These are phyloP conservation scores for Pitangus sulphuratus DNA, from an alignment of 2,797 vertebrate species.

Conservation along the genomic window DNA sequence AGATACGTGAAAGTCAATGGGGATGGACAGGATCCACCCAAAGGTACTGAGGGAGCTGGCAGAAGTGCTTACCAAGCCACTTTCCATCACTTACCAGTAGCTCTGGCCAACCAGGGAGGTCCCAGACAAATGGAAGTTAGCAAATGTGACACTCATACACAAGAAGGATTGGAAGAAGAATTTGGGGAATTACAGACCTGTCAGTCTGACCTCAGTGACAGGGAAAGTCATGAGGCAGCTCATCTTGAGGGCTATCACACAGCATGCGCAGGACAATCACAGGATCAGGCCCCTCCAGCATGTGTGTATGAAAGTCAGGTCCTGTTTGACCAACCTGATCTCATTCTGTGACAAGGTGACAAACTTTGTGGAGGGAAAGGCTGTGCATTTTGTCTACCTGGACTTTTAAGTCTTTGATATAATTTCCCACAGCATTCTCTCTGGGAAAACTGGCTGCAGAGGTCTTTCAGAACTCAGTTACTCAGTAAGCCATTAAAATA, in stretches of 20 bases:
- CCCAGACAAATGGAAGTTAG: background rate
- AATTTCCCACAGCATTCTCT: background rate
- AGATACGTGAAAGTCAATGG: background rate
- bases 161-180: background rate
- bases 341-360: background rate
- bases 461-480: background rate
- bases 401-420: background rate
- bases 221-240: background rate
- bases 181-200: accelerated
- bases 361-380: background rate
- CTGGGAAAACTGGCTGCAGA: background rate
- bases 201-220: background rate
- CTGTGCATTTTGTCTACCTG: background rate
- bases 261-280: background rate
- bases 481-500: background rate
- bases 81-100: background rate
- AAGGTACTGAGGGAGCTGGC: background rate
- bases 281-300: accelerated
- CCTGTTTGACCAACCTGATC: background rate
- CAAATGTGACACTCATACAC: background rate
- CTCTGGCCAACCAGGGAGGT: background rate
- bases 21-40: background rate
- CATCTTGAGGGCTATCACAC: background rate
- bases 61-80: background rate
- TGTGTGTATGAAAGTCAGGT: background rate